Evolutionary conservation across 2,113 vertebrate species (phyloP), one percentile per base, ranked within the genome.

Genomic region (Globicephala melas): DNA sequence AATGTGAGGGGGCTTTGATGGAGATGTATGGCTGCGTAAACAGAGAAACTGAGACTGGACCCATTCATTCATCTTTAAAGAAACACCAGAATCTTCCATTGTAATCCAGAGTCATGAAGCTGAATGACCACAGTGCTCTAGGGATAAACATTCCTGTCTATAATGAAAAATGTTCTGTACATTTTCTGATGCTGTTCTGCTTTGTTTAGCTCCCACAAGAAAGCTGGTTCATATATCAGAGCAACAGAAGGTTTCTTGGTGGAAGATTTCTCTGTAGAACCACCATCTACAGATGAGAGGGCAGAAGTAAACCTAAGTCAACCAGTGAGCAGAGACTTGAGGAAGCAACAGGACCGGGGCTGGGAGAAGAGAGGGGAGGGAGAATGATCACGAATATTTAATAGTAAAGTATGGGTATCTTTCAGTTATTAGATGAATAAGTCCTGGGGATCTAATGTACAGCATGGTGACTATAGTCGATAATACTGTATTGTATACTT

Each of bases 291-390:
- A 90, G 65, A 92, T 67, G n/a, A 96, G 31, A 93, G 21, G 31
- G 47, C 47, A 41, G 86, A 81, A 85, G 87, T 63, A 95, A 96
- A 77, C 33, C 10, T 25, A 74, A 87, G 38, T 82, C 85, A 92
- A 76, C n/a, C 76, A 68, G 55, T 63, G 47, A 77, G 41, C 50
- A 89, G 1, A 74, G 47, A 84, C 44, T 53, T 41, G 31, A 84
- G 25, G 20, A 91, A 67, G 85, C 31, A 65, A 44, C 20, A 73
- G 28, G 26, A 73, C 8, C 1, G 4, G 89, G 73, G 58, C 25
- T 82, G 38, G 36, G 55, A 79, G 17, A 26, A 74, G 23, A 60
- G 7, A 6, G 6, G 53, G 31, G 17, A 63, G 14, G 50, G 23
- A 82, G 50, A 74, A 70, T 18, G 13, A 84, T 36, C 21, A 6